These are phyloP conservation scores for Raja brachyura DNA, from an alignment of 2,113 vertebrate genomes.

Conservation along the genomic window DNA sequence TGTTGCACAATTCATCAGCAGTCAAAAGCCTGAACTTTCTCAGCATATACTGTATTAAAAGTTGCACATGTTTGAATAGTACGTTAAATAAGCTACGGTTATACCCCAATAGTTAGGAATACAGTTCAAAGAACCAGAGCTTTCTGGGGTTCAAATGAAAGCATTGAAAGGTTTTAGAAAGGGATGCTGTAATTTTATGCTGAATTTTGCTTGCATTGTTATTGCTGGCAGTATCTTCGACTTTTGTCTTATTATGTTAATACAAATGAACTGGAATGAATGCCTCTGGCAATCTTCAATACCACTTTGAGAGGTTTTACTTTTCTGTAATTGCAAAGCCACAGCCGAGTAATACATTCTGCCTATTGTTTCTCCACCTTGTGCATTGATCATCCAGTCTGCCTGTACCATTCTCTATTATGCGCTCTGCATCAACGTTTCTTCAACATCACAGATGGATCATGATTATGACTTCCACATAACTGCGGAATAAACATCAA, in stretches of 20 bases:
- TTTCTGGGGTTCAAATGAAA: neutral
- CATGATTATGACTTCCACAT: neutral
- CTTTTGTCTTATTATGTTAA: neutral
- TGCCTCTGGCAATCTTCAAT: neutral
- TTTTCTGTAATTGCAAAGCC: neutral
- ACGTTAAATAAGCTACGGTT: neutral
- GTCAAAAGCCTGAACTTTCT: neutral
- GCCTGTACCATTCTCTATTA: too few relatives aligned
- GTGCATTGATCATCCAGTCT: neutral
- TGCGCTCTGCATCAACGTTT: neutral
- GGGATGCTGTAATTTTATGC: neutral
- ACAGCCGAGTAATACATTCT: neutral
- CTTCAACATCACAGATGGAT: neutral
- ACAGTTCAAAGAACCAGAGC: neutral
- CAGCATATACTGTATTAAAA: neutral
- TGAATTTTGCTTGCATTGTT: neutral
- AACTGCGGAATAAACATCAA: neutral
- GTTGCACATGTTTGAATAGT: neutral
- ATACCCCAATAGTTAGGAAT: neutral
- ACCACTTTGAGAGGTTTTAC: neutral
- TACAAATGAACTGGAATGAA: neutral
- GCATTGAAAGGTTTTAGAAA: slow-evolving; percentile 4
- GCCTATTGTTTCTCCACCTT: neutral
- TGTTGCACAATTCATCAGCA: neutral
- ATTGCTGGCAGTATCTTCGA: neutral